A percentile compares a stretch with the other conserved stretches of the same genome.
These are phyloP conservation scores for Hermetia illucens DNA, from an alignment of 1,140 invertebrate species.

Conservation along the genomic window DNA sequence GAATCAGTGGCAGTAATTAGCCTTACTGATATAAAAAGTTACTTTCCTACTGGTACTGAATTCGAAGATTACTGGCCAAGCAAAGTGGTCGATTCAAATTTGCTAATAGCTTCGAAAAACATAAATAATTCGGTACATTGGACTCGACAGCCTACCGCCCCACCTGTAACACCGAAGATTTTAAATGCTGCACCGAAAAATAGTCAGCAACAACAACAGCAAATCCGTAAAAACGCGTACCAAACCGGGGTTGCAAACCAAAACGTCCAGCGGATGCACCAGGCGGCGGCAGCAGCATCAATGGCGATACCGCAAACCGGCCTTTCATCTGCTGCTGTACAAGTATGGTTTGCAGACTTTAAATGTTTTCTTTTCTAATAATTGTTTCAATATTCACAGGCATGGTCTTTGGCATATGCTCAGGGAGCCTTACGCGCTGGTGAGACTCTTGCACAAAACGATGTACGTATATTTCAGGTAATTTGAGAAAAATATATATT, in stretches of 20 bases:
- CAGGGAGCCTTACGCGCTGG: no score
- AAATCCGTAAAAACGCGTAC: conserved; percentile 8
- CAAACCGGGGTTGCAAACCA: no score
- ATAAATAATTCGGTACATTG: conserved; percentile 41
- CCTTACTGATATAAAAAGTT: conserved; percentile 76
- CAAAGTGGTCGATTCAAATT: conserved; percentile 63
- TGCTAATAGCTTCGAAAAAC: conserved; percentile 47
- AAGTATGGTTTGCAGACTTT: conserved; percentile 4
- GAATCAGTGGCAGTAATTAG: conserved; percentile 80
- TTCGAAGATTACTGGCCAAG: conserved; percentile 87
- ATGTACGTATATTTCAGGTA: no score
- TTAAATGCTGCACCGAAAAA: conserved; percentile 6
- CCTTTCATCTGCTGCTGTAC: conserved; percentile 13
- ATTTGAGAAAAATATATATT: no score
- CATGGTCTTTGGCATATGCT: no score
- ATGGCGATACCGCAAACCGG: conserved; percentile 17
- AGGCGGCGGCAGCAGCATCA: conserved; percentile 13
- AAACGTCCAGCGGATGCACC: conserved; percentile 30
- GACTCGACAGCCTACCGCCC: conserved; percentile 41
- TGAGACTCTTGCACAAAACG: no score
- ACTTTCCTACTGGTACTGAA: conserved; percentile 73
- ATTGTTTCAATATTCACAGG: no score
- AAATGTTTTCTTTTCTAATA: no score
- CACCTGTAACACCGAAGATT: conserved; percentile 25
- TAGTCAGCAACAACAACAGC: conserved; percentile 14